These are phyloP conservation scores for Onychostruthus taczanowskii DNA, from an alignment of 2,113 vertebrate genomes.

Conservation along the genomic window DNA sequence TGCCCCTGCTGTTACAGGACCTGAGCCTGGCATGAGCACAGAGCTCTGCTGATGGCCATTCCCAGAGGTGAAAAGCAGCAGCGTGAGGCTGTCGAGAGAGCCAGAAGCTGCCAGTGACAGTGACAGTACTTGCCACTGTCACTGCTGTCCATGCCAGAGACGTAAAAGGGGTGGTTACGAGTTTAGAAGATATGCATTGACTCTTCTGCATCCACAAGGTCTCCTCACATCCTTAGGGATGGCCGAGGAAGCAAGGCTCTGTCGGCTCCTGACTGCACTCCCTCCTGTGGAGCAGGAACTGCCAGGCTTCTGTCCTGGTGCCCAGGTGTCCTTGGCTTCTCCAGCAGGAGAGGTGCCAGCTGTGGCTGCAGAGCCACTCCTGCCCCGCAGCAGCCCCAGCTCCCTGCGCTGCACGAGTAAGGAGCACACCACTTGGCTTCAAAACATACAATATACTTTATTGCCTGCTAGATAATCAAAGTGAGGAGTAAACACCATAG, in stretches of 20 bases:
- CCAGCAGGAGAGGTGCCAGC: neutral
- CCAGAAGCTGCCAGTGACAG: neutral
- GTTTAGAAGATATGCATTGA: accelerated
- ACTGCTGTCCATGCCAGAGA: accelerated
- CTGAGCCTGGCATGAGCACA: accelerated
- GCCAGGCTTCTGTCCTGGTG: neutral
- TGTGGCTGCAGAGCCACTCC: neutral
- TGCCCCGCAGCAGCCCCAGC: neutral
- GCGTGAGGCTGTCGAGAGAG: neutral
- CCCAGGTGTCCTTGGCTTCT: neutral
- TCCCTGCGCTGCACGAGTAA: neutral
- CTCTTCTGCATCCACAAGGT: accelerated
- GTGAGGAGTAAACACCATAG: slow-evolving; percentile 69
- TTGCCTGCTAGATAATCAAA: slow-evolving; percentile 72
- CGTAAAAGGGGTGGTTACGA: too few species aligned
- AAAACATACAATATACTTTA: slow-evolving; percentile 76
- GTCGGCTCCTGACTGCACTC: neutral
- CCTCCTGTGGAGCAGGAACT: neutral
- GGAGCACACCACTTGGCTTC: slow-evolving; percentile 49
- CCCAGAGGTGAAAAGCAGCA: accelerated
- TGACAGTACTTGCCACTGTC: neutral
- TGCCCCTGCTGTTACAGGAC: neutral
- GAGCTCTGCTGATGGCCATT: accelerated
- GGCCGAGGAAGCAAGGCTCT: neutral
- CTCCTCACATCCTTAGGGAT: neutral